Evolutionary conservation across 1,140 invertebrate species (phyloP), one percentile per base, ranked within the genome.

Genomic region (Lanistes nyassanus): DNA sequence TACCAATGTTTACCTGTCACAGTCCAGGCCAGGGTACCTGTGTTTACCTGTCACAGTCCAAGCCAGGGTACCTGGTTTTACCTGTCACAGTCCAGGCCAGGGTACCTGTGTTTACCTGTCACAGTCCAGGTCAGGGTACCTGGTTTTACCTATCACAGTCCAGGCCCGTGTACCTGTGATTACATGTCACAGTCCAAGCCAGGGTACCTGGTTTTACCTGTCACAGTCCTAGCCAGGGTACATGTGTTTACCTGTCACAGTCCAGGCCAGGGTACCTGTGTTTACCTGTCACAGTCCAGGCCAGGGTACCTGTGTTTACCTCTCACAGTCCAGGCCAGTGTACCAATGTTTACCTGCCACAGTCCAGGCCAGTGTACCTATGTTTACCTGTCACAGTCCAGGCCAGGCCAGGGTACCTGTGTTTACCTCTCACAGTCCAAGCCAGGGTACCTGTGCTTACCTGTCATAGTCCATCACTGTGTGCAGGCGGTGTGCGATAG

Each of bases 401-500:
- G 29, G 1, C 13, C 23, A 23, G 11, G 26, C n/a, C n/a, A n/a
- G n/a, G n/a, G 9, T 64, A 36, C 36, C n/a, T n/a, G n/a, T n/a
- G n/a, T n/a, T 60, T 60, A 82, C 82, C 68, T 79, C 65, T 83
- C 80, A 29, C 5, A 47, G 42, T 47, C 9, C 19, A 47, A 47
- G 42, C 1, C 42, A 47, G 42, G 19, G 42, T 13, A 9, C 9
- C 9, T 3, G 9, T 1, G 0, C 0, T 47, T 47, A 47, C 42
- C 42, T 47, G 42, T 47, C 42, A 47, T 71, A 81, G 60, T 83
- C 77, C 66, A 81, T 69, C 36, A 92, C 86, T 1, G 92, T 92
- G 76, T 92, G 90, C 2, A 90, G 81, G 74, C 89, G 76, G 76
- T 92, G 92, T 6, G 79, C 79, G 13, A 80, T 77, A n/a, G 79